Conservation (phyloP, 1,140 invertebrate genomes). For the Gerris buenoi region DNA sequence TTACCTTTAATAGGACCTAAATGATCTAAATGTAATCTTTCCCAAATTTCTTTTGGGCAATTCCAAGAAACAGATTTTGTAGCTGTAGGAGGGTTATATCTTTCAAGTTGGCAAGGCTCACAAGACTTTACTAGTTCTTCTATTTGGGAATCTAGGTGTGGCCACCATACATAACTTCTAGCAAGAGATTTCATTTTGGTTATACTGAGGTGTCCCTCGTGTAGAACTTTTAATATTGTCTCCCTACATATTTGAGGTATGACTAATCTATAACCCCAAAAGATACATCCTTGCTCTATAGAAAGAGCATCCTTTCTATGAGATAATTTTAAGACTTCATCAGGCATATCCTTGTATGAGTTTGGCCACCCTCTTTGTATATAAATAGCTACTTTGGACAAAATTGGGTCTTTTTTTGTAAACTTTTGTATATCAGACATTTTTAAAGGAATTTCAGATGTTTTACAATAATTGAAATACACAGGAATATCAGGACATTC, state of each 20-base stretch:
- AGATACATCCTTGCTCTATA: neutral
- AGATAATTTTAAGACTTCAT: neutral
- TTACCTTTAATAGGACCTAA: conserved; percentile 25
- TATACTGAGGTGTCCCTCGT: conserved; percentile 35
- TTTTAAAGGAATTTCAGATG: neutral
- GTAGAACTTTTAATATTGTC: conserved; percentile 26
- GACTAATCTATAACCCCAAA: conserved; percentile 13
- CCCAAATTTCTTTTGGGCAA: conserved; percentile 25
- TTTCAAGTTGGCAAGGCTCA: conserved; percentile 26
- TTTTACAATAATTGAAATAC: neutral
- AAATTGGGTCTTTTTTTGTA: neutral
- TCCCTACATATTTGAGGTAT: conserved; percentile 19
- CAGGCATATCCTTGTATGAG: neutral
- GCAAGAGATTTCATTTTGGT: conserved; percentile 37
- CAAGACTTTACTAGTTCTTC: conserved; percentile 32
- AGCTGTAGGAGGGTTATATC: conserved; percentile 9
- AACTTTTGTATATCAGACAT: neutral
- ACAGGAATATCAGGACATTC: neutral
- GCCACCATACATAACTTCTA: conserved; percentile 37
- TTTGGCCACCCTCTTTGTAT: neutral
- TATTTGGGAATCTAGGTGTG: conserved; percentile 32
- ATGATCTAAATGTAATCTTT: conserved; percentile 31
- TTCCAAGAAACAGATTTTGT: neutral
- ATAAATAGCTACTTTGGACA: neutral
- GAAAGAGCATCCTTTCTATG: neutral